phyloP scores from a whole-genome alignment of 2,797 vertebrate genomes.

The Eulemur mongoz region DNA sequence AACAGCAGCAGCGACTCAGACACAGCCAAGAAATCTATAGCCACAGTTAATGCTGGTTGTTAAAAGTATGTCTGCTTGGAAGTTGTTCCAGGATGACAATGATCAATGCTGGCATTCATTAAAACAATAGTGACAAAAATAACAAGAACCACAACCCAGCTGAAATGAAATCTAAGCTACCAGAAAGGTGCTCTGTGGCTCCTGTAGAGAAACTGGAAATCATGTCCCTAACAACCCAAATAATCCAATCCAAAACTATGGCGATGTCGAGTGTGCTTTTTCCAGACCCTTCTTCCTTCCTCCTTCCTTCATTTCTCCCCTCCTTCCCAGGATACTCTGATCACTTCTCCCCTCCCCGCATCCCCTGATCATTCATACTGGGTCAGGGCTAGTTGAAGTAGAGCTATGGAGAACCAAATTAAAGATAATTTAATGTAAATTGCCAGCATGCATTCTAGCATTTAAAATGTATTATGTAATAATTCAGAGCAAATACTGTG shows the following conservation, averaged over 20 bases:
- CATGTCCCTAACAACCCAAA: background rate
- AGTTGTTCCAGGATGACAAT: slow-evolving; percentile 39
- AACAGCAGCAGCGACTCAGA: background rate
- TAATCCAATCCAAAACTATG: background rate
- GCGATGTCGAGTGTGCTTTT: background rate
- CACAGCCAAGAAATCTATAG: slow-evolving; percentile 44
- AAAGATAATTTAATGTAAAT: background rate
- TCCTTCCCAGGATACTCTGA: background rate
- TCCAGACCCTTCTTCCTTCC: background rate
- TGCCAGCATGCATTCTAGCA: background rate
- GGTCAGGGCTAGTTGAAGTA: background rate
- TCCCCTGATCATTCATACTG: background rate
- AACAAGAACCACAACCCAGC: background rate
- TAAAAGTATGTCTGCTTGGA: slow-evolving; percentile 55
- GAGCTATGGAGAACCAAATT: background rate
- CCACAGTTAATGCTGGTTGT: slow-evolving; percentile 42
- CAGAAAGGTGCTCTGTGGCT: background rate
- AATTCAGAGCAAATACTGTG: background rate
- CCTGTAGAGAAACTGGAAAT: background rate
- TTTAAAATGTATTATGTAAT: background rate
- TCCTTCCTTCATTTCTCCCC: background rate
- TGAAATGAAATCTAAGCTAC: slow-evolving; percentile 15
- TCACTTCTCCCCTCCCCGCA: background rate
- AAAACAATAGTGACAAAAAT: slow-evolving; percentile 45
- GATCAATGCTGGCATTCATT: slow-evolving; percentile 65